A percentile compares a stretch with the other conserved stretches of the same genome.
Conservation (phyloP, 2,888 invertebrate genomes). For the Dolichomitus sp. region DNA sequence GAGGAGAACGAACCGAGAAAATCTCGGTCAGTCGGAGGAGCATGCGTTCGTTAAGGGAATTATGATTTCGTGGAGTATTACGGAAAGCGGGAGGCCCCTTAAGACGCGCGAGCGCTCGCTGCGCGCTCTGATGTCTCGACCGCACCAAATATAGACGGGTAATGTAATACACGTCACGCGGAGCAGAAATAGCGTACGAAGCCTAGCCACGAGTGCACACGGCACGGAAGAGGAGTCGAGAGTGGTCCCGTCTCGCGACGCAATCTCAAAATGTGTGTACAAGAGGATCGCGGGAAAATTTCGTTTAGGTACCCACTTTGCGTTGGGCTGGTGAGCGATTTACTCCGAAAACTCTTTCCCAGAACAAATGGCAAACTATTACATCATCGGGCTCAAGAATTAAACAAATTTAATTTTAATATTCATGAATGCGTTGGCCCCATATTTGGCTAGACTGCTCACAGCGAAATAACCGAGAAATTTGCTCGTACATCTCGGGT, state of each 20-base stretch:
- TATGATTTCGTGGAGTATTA: constrained; percentile 61
- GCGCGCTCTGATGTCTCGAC: constrained; percentile 67
- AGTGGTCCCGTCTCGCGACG: constrained; percentile 35
- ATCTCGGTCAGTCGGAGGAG: constrained; percentile 55
- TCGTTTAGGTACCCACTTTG: constrained; percentile 43
- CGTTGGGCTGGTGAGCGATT: constrained; percentile 4
- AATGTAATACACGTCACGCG: constrained; percentile 88
- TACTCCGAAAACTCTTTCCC: not conserved
- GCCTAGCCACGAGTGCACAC: constrained; percentile 87
- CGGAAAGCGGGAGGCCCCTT: constrained; percentile 44
- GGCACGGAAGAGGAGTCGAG: constrained; percentile 80
- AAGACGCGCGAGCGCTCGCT: constrained; percentile 21
- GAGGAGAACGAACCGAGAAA: constrained; percentile 32
- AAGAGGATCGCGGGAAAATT: constrained; percentile 53
- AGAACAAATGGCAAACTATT: constrained; percentile 2
- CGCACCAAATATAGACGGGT: constrained; percentile 88
- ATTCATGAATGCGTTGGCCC: not conserved
- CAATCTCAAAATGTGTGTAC: constrained; percentile 54
- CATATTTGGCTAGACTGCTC: constrained; percentile 3
- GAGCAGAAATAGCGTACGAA: constrained; percentile 87
- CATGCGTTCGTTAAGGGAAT: constrained; percentile 54
- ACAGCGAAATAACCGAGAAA: not conserved
- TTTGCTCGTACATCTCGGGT: not conserved
- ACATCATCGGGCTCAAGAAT: constrained; percentile 21
- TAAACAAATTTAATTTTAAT: constrained; percentile 16